Percentiles rank a stretch among this genome's conserved stretches.
phyloP scores from a whole-genome alignment of 2,888 invertebrate genomes.

The Cynaeus angustus region DNA sequence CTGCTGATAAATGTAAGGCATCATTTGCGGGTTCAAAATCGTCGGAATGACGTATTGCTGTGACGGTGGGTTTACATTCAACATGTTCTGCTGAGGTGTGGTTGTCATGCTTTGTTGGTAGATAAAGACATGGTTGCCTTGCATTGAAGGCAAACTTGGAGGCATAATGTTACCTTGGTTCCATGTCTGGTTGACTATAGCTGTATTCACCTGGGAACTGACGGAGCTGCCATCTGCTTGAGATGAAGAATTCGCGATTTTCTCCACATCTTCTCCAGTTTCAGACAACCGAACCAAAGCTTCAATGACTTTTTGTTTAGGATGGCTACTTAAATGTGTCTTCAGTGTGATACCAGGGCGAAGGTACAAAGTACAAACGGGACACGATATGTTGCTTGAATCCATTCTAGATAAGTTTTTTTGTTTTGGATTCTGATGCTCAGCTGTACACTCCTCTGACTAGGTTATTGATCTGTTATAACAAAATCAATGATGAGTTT shows the following conservation, averaged over 20 bases:
- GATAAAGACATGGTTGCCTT: constrained; percentile 72
- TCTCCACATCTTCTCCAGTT: constrained; percentile 55
- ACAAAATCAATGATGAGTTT: constrained; percentile 64
- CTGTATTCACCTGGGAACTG: constrained; percentile 53
- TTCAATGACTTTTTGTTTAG: constrained; percentile 91
- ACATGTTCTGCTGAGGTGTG: constrained; percentile 63
- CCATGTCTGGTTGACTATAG: constrained; percentile 67
- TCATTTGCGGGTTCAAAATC: constrained; percentile 73
- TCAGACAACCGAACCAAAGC: constrained; percentile 74
- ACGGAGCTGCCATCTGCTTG: constrained; percentile 33
- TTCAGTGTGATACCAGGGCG: constrained; percentile 88
- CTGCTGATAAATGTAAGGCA: constrained; percentile 75
- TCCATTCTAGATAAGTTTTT: constrained; percentile 59
- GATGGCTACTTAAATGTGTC: constrained; percentile 88
- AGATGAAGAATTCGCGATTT: constrained; percentile 50
- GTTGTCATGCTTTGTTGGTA: constrained; percentile 75
- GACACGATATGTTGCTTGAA: constrained; percentile 76
- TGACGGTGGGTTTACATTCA: constrained; percentile 72
- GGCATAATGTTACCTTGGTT: constrained; percentile 66
- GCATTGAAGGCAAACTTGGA: constrained; percentile 67
- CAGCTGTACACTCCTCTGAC: constrained; percentile 58
- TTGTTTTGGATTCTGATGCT: constrained; percentile 39
- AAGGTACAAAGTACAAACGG: constrained; percentile 88
- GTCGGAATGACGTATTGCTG: constrained; percentile 74
- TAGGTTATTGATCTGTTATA: constrained; percentile 64